Conservation (phyloP, 2,797 vertebrate species). For the Acridotheres tristis region DNA sequence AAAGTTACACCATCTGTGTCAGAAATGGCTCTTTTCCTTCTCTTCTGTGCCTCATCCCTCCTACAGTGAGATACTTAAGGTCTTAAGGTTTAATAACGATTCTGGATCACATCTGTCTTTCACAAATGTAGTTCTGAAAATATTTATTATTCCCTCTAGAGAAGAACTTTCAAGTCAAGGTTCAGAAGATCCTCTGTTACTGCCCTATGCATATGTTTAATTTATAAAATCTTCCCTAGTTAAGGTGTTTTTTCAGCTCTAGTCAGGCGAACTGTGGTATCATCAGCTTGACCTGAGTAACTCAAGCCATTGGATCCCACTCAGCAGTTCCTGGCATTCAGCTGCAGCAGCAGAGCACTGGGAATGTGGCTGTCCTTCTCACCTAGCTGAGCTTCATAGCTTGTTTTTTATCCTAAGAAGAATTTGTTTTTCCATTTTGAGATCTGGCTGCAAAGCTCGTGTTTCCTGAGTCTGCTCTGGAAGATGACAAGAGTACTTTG, state of each 20-base stretch:
- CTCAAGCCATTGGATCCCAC: neutral
- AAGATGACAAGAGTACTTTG: rapidly evolving
- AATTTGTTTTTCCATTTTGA: rapidly evolving
- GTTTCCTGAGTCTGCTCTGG: neutral
- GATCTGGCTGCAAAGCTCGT: neutral
- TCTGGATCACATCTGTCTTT: neutral
- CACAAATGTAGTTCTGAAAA: neutral
- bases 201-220: neutral
- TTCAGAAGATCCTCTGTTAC: neutral
- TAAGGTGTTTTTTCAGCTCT: neutral
- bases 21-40: neutral
- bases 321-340: neutral
- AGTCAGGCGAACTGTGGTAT: neutral
- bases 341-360: neutral
- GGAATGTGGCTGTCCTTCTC: neutral
- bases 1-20: neutral
- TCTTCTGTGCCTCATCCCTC: neutral
- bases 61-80: neutral
- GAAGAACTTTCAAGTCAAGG: neutral
- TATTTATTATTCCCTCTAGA: neutral
- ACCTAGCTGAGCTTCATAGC: neutral
- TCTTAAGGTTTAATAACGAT: neutral
- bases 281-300: neutral
- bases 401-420: neutral
- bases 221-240: neutral